phyloP scores from a whole-genome alignment of 2,888 invertebrate genomes.

The Dermolepida albohirtum region DNA sequence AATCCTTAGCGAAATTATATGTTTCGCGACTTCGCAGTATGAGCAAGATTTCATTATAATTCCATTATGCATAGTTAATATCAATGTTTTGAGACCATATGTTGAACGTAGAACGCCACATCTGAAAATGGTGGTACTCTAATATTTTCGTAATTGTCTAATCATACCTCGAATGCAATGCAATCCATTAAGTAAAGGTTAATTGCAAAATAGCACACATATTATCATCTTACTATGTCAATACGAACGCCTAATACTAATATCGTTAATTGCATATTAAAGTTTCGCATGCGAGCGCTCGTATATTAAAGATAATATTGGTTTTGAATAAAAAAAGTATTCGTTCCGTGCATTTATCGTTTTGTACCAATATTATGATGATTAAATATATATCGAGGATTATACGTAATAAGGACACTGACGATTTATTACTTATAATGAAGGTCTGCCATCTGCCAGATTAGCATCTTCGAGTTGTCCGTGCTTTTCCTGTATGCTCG shows the following conservation, averaged over 20 bases:
- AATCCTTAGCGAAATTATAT: neutral
- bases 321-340: neutral
- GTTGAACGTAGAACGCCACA: neutral
- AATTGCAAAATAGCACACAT: neutral
- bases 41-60: conserved; percentile 18
- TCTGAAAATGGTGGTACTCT: conserved; percentile 1
- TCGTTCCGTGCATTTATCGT: neutral
- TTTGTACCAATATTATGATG: conserved; percentile 1
- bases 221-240: neutral
- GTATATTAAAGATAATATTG: conserved; percentile 1
- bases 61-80: conserved; percentile 18
- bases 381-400: conserved; percentile 15
- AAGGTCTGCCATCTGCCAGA: conserved; percentile 17
- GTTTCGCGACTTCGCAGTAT: neutral
- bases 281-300: too few species aligned
- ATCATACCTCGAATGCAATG: conserved; percentile 3
- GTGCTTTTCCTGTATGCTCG: conserved; percentile 6
- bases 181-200: conserved; percentile 16
- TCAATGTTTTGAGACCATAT: neutral
- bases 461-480: conserved; percentile 18
- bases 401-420: conserved; percentile 7
- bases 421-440: conserved; percentile 31
- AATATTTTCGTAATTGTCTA: conserved; percentile 9
- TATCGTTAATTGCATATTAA: conserved; percentile 3
- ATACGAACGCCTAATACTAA: neutral